Percentiles rank a stretch among this genome's conserved stretches.
These are phyloP conservation scores for Chorisops tibialis DNA, from an alignment of 2,888 invertebrate species.

Conservation along the genomic window DNA sequence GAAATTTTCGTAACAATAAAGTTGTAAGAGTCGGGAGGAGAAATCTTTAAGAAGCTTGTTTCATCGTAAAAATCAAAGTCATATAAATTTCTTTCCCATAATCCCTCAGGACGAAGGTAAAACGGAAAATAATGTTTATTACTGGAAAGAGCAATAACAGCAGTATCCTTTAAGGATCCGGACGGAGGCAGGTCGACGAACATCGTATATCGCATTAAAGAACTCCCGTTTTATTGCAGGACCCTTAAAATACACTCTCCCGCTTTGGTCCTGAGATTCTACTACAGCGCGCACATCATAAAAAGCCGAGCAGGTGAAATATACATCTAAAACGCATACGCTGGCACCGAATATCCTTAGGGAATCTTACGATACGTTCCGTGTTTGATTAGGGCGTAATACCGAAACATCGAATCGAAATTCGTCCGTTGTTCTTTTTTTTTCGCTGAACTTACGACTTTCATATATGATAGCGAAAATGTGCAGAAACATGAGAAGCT, in stretches of 20 bases:
- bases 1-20: too few relatives aligned
- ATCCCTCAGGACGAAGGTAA: conserved; percentile 21
- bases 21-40: too few relatives aligned
- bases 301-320: conserved; percentile 22
- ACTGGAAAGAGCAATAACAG: conserved; percentile 22
- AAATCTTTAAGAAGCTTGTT: background rate
- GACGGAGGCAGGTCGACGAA: background rate
- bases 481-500: background rate
- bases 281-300: conserved; percentile 26
- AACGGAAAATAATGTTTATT: conserved; percentile 25
- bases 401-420: conserved; percentile 7
- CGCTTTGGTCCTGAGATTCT: background rate
- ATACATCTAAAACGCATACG: background rate
- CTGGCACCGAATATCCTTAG: background rate
- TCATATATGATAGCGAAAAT: background rate
- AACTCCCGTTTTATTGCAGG: conserved; percentile 17
- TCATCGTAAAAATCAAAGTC: conserved; percentile 25
- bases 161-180: conserved; percentile 21
- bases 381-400: background rate
- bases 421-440: background rate
- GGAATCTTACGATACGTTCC: too few relatives aligned
- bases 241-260: conserved; percentile 12
- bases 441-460: conserved; percentile 6
- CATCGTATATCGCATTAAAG: conserved; percentile 22
- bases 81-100: conserved; percentile 19